Conservation (phyloP, 2,113 vertebrate species). For the Dendropsophus ebraccatus region DNA sequence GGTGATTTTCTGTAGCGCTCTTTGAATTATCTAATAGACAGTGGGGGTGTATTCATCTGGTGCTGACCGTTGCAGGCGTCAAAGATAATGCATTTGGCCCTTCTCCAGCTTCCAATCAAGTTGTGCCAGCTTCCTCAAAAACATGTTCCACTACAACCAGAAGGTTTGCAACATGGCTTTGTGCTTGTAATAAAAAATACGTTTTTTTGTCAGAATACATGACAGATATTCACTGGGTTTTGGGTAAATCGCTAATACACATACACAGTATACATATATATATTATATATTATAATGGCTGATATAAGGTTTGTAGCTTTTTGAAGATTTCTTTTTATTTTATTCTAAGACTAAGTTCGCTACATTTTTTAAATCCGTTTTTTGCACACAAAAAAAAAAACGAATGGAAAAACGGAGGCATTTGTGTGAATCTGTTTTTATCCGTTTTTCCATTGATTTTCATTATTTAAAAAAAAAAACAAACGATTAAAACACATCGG, state of each 20-base stretch:
- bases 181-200: slow-evolving; percentile 27
- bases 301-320: too few relatives aligned
- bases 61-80: slow-evolving; percentile 43
- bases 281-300: too few relatives aligned
- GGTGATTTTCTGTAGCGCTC: slow-evolving; percentile 35
- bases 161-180: slow-evolving; percentile 40
- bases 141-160: slow-evolving; percentile 46
- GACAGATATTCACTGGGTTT: not conserved
- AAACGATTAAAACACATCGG: too few relatives aligned
- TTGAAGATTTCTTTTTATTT: too few relatives aligned
- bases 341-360: too few relatives aligned
- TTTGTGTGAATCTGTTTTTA: too few relatives aligned
- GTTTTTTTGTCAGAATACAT: not conserved
- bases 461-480: too few relatives aligned
- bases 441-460: too few relatives aligned
- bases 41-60: slow-evolving; percentile 35
- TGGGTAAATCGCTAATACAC: not conserved
- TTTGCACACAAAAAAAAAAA: too few relatives aligned
- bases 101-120: slow-evolving; percentile 10
- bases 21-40: slow-evolving; percentile 17
- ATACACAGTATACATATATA: too few relatives aligned
- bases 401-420: too few relatives aligned
- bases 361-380: too few relatives aligned
- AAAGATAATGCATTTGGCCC: slow-evolving; percentile 40
- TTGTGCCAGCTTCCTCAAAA: slow-evolving; percentile 47